Conservation (phyloP, 2,888 invertebrate species). For the Penaeus monodon region DNA sequence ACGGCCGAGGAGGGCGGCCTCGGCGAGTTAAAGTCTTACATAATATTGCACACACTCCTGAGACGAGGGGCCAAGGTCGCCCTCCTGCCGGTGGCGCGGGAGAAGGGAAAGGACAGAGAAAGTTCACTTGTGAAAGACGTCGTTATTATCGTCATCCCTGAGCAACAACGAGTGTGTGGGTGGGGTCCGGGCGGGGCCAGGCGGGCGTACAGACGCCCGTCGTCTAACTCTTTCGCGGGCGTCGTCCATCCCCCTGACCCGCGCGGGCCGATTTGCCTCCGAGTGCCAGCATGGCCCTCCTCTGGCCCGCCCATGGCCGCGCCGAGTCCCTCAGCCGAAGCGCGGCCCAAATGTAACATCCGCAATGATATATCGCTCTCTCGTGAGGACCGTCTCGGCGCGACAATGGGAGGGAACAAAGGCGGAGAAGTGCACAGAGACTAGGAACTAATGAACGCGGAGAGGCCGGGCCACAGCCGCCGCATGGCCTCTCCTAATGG, state of each 20-base stretch:
- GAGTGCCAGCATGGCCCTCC: no score
- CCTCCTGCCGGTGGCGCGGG: conserved; percentile 18
- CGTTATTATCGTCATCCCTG: conserved; percentile 42
- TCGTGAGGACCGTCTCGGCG: neutral
- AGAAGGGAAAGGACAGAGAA: neutral
- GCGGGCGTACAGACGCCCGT: conserved; percentile 7
- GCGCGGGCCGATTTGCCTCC: no score
- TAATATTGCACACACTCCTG: conserved; percentile 62
- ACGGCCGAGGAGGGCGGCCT: conserved; percentile 24
- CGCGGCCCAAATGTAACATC: no score
- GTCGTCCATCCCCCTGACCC: no score
- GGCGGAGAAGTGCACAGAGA: conserved; percentile 5
- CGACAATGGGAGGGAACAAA: neutral
- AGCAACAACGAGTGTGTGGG: conserved; percentile 32
- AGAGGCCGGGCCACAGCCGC: conserved; percentile 3
- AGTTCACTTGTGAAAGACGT: conserved; percentile 33
- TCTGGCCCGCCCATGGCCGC: no score
- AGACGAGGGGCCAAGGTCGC: conserved; percentile 45
- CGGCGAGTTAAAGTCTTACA: conserved; percentile 54
- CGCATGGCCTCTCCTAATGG: neutral
- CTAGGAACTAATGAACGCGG: conserved; percentile 49
- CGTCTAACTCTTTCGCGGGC: neutral
- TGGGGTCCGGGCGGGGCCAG: neutral
- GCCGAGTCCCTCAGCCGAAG: no score
- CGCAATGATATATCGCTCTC: neutral